Conservation (phyloP, 2,797 vertebrate genomes). For the Limosa lapponica region DNA sequence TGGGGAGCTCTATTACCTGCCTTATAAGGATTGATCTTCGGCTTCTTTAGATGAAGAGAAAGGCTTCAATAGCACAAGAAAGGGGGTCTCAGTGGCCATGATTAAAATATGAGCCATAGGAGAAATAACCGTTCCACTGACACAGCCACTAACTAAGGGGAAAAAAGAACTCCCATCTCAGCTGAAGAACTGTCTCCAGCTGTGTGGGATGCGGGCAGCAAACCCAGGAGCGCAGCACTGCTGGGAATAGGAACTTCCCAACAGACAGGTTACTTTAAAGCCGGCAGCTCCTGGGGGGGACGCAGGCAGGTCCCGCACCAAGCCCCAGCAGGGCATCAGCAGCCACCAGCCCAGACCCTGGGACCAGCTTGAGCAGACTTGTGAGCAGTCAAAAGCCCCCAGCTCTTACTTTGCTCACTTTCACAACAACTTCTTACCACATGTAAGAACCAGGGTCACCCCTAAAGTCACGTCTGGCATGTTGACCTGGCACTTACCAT, state of each 20-base stretch:
- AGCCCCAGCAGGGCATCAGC: background rate
- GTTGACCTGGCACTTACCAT: background rate
- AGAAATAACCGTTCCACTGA: background rate
- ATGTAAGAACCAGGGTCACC: background rate
- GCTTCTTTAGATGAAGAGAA: background rate
- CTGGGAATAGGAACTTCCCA: background rate
- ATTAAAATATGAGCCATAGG: background rate
- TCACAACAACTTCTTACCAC: background rate
- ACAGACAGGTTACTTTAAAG: background rate
- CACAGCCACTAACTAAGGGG: background rate
- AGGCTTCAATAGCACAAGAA: background rate
- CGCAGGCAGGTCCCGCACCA: rapidly evolving
- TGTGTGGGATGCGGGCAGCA: background rate
- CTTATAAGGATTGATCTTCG: background rate
- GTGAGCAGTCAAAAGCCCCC: background rate
- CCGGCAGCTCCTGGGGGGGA: rapidly evolving
- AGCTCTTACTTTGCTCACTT: background rate
- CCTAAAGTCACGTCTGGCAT: background rate
- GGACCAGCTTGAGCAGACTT: background rate
- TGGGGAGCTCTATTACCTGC: background rate
- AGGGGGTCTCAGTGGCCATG: background rate
- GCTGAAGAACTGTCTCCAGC: background rate
- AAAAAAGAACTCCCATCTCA: background rate
- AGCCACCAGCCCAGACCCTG: background rate
- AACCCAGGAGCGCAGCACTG: background rate